phyloP scores from a whole-genome alignment of 2,888 invertebrate genomes.

The Tiphia femorata region DNA sequence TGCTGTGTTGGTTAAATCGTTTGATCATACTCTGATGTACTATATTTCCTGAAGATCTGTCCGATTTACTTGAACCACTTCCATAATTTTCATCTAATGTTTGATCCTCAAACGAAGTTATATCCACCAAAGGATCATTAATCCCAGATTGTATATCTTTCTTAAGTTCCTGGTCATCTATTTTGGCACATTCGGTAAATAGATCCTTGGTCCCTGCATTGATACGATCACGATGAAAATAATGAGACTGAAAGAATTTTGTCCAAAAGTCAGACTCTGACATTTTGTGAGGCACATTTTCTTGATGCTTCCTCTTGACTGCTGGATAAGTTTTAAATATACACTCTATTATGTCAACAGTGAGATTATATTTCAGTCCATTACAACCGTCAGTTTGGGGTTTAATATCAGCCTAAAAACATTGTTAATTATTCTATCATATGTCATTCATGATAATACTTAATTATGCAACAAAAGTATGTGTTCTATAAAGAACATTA shows the following conservation, averaged over 20 bases:
- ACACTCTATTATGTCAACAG: constrained; percentile 95
- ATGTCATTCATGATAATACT: background rate
- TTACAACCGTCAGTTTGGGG: constrained; percentile 97
- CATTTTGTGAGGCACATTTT: constrained; percentile 95
- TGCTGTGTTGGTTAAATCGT: constrained; percentile 97
- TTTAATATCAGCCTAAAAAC: constrained; percentile 90
- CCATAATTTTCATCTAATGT: constrained; percentile 78
- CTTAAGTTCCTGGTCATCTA: constrained; percentile 87
- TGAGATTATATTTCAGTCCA: constrained; percentile 96
- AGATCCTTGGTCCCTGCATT: constrained; percentile 93
- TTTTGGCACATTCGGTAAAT: constrained; percentile 97
- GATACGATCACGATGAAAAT: constrained; percentile 95
- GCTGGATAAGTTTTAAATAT: constrained; percentile 99
- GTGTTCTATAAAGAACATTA: background rate
- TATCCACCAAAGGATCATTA: constrained; percentile 85
- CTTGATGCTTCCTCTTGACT: constrained; percentile 95
- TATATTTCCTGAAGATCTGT: constrained; percentile 74
- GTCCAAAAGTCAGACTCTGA: constrained; percentile 99
- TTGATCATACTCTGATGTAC: constrained; percentile 95
- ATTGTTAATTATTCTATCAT: too few species aligned
- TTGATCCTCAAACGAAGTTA: constrained; percentile 85
- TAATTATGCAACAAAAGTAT: background rate
- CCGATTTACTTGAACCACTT: constrained; percentile 61
- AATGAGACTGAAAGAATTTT: constrained; percentile 99
- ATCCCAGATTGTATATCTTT: constrained; percentile 84